Percentiles rank a stretch among this genome's conserved stretches.
Evolutionary conservation across 2,113 vertebrate species (phyloP).

Genomic region (Laterallus jamaicensis): DNA sequence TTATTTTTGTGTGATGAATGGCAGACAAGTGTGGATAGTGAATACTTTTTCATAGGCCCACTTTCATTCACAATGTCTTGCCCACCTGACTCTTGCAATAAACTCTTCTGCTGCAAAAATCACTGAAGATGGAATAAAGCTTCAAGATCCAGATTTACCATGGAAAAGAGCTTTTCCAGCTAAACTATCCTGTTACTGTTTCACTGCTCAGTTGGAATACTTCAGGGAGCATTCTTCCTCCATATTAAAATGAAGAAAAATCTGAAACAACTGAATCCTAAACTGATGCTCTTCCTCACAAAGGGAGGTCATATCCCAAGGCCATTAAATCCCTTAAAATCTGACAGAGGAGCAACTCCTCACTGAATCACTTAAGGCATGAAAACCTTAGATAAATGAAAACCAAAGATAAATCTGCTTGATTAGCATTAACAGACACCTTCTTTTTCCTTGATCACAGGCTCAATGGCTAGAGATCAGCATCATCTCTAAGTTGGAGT

Average conservation of each 20-base stretch:
- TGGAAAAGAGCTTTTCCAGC: background rate
- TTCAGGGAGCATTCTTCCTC: background rate
- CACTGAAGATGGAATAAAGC: background rate
- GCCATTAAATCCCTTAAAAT: background rate
- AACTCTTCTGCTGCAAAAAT: background rate
- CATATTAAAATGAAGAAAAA: background rate
- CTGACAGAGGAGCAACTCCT: background rate
- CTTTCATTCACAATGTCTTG: background rate
- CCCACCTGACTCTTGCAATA: background rate
- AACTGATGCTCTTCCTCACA: background rate
- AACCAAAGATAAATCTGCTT: background rate
- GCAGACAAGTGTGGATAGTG: background rate
- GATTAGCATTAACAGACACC: background rate
- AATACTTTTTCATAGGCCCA: background rate
- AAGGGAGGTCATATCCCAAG: background rate
- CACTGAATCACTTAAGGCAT: background rate
- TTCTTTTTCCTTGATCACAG: background rate
- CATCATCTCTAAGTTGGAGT: background rate
- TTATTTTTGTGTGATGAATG: background rate
- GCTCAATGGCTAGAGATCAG: background rate
- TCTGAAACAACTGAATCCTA: background rate
- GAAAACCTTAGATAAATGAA: background rate
- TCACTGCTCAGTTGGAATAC: background rate
- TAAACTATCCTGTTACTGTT: background rate
- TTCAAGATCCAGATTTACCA: background rate